Conservation (phyloP, 2,797 vertebrate species). For the Carapus acus region DNA sequence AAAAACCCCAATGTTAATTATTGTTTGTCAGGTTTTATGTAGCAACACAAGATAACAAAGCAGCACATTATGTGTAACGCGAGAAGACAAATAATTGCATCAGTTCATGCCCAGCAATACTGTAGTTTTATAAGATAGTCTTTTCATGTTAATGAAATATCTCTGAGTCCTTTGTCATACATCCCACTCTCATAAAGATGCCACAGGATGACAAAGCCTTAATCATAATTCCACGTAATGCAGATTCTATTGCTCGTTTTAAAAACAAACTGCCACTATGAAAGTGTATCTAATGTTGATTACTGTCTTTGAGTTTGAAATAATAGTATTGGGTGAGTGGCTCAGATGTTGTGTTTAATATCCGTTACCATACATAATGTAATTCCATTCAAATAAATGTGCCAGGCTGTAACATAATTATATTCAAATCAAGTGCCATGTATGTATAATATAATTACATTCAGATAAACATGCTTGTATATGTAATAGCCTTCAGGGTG, state of each 20-base stretch:
- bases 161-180: conserved; percentile 7
- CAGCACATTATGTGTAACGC: not conserved
- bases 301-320: conserved; percentile 13
- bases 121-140: not conserved
- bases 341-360: conserved; percentile 39
- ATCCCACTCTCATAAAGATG: conserved; percentile 5
- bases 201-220: conserved; percentile 15
- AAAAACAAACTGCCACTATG: conserved; percentile 5
- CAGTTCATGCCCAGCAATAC: not conserved
- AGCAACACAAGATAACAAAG: no score
- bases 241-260: not conserved
- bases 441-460: conserved; percentile 61
- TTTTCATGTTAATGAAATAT: not conserved
- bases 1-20: no score
- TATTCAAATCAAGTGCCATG: conserved; percentile 51
- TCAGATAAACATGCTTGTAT: conserved; percentile 54
- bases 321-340: conserved; percentile 2
- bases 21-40: no score
- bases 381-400: conserved; percentile 50
- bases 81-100: not conserved
- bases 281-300: conserved; percentile 21
- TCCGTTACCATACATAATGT: conserved; percentile 48
- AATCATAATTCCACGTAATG: conserved; percentile 27
- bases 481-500: conserved; percentile 48
- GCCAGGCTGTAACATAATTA: conserved; percentile 48